phyloP scores from a whole-genome alignment of 2,888 invertebrate genomes.

The Serrognathus titanus region DNA sequence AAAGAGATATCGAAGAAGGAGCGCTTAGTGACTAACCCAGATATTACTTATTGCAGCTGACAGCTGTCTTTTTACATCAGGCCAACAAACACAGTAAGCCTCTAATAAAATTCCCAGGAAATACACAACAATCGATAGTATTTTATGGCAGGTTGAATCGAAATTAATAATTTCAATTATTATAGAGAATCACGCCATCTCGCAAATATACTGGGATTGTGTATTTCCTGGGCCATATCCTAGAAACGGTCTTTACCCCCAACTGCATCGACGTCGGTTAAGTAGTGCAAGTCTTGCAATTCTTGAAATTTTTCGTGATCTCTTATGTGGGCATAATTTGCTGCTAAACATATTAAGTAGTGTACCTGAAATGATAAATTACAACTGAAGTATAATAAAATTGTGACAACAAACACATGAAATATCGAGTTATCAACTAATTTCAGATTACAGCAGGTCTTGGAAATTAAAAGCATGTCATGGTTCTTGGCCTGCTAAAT shows the following conservation, averaged over 20 bases:
- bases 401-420: too few relatives aligned
- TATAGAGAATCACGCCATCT: conserved; percentile 11
- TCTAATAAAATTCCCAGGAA: conserved; percentile 21
- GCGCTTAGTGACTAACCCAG: too few relatives aligned
- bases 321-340: conserved; percentile 93
- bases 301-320: conserved; percentile 94
- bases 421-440: too few relatives aligned
- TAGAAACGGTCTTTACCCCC: conserved; percentile 86
- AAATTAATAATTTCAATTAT: neutral
- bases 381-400: neutral
- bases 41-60: too few relatives aligned
- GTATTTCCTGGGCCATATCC: conserved; percentile 71
- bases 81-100: too few relatives aligned
- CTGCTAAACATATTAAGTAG: conserved; percentile 90
- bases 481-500: too few relatives aligned
- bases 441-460: too few relatives aligned
- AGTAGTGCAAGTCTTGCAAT: conserved; percentile 82
- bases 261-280: conserved; percentile 71
- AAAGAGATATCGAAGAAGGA: too few relatives aligned
- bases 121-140: conserved; percentile 14
- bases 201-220: conserved; percentile 34
- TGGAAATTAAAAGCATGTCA: too few relatives aligned
- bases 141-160: too few relatives aligned
- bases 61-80: too few relatives aligned
- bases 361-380: conserved; percentile 57